Base-by-base conservation (phyloP, 2,113 vertebrate genomes). In the Nycticorax nycticorax region DNA sequence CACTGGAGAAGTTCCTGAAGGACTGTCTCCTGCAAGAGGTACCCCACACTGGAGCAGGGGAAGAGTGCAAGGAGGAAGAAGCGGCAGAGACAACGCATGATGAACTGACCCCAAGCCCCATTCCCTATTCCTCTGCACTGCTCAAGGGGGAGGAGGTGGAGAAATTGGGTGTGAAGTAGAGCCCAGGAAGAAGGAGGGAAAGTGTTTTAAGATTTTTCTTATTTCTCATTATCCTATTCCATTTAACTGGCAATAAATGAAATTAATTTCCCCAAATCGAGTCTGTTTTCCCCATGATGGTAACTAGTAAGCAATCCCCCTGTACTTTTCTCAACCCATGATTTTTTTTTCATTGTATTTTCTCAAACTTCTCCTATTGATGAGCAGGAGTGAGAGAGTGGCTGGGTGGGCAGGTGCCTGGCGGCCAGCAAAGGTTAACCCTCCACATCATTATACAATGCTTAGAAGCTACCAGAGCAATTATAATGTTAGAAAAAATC, bases 11-110 rank as follows among this genome's bases (percentile, higher is more conserved):
- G 22, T 53, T 84, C 19, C 7, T 52, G 13, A 32, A 37, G 13
- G 6, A 57, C 30, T 71, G 32, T 26, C 5, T 69, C 8, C 20
- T 2, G 0, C 24, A 10, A 13, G 12, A 62, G 33, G 10, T 4
- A 62, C 13, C 8, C 37, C 28, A 76, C 1, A 1, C 10, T 53
- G 43, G 32, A 32, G 11, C 17, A 59, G 5, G 10, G 8, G 5
- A 56, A 71, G 37, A 15, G 4, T 8, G 3, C 21, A 12, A 53
- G 22, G 18, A 50, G 30, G 26, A 59, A 72, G 43, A 22, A 64
- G 6, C 0, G 0, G 14, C 14, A 76, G 32, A 50, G 28, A 71
- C n/a, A 74, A 35, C 0, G 1, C 1, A 0, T 27, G 6, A 72
- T 11, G n/a, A 78, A 35, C 11, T 39, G n/a, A 48, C 10, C 7